Conservation (phyloP, 1,140 invertebrate species). For the Drosophila guanche region DNA sequence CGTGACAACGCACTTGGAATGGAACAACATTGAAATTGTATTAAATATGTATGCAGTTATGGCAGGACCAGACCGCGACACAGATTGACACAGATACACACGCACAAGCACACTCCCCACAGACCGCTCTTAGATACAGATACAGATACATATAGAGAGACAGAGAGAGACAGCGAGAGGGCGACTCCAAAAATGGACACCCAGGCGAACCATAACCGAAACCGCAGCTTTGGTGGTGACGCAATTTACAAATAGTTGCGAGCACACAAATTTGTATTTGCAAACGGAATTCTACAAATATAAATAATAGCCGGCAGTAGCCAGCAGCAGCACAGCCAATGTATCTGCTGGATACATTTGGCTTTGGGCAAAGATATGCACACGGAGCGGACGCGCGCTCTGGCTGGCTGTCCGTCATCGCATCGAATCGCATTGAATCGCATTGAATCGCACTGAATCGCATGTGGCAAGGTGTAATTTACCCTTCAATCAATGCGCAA, state of each 20-base stretch:
- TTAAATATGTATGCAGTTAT: conserved; percentile 73
- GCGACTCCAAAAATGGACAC: conserved; percentile 51
- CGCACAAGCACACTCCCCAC: not conserved
- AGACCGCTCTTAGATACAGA: conserved; percentile 6
- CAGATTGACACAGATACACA: conserved; percentile 64
- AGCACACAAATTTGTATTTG: conserved; percentile 45
- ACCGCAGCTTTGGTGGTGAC: conserved; percentile 54
- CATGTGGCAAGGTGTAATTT: conserved; percentile 80
- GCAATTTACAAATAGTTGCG: conserved; percentile 68
- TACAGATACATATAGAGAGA: not conserved
- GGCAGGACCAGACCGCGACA: conserved; percentile 18
- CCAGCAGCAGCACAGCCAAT: conserved; percentile 10
- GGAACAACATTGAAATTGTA: conserved; percentile 68
- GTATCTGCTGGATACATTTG: conserved; percentile 44
- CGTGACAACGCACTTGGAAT: conserved; percentile 64
- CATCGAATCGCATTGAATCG: conserved; percentile 44
- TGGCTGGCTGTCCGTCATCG: conserved; percentile 33
- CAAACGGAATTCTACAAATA: conserved; percentile 57
- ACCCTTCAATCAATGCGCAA: conserved; percentile 80
- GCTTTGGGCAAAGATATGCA: conserved; percentile 14
- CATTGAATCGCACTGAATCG: conserved; percentile 63
- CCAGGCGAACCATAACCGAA: conserved; percentile 38
- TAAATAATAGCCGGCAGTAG: conserved; percentile 48
- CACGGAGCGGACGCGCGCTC: not conserved
- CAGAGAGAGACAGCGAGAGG: conserved; percentile 7